Base-by-base conservation (phyloP, 2,888 invertebrate species). In the Pheosia gnoma region DNA sequence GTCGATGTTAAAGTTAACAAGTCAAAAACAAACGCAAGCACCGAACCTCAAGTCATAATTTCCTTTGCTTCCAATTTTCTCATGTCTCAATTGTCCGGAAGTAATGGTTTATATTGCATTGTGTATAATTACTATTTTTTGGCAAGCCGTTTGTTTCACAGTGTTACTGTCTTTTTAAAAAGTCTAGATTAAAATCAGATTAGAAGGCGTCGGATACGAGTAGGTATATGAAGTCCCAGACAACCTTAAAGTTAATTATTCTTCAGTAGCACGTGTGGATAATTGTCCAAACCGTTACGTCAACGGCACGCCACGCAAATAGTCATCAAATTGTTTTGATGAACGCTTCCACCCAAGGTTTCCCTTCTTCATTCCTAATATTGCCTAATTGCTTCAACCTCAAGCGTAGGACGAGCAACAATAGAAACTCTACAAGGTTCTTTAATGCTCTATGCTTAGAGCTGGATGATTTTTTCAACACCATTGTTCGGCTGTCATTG, bases 361-460 rank as follows among this genome's bases (percentile, higher is more conserved):
- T 85, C 79, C 81, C 84, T 80, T 80, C 74, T 75, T 79, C 79
- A 76, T 75, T 80, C 81, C 80, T 80, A 85, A 85, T 84, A 84
- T 89, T 88, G 84, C 86, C 79, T 91, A 91, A 92, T 91, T 88
- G 80, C 81, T 87, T 82, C 80, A 88, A 86, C 89, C 87, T 88
- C 82, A 65, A 79, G 68, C 65, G 73, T 78, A 80, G 82, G 80
- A 82, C 78, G 79, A 74, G 76, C 74, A 87, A 89, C 86, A 89
- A 89, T 88, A 80, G 86, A 84, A 83, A 79, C 83, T 77, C 66
- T 59, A 65, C 83, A 85, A 85, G 88, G 84, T 80, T 78, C 77
- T 77, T 71, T 59, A 71, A 70, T 70, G 64, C 70, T 74, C 77
- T 82, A 85, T 84, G 86, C 81, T 85, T 72, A 85, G 66, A 78